These are phyloP conservation scores for Willowsia nigromaculata DNA, from an alignment of 2,888 invertebrate genomes.

Conservation along the genomic window DNA sequence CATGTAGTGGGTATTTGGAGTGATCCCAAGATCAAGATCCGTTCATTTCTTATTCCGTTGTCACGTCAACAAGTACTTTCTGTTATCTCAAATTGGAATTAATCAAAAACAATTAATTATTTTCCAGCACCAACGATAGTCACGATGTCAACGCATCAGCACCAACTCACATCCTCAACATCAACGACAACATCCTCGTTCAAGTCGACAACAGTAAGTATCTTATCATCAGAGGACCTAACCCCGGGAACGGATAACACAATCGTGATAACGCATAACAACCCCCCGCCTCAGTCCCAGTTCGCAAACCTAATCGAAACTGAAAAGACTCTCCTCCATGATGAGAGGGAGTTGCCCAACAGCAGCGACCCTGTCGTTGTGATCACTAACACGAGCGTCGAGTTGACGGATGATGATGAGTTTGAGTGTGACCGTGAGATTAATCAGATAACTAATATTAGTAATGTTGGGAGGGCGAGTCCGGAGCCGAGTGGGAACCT, in stretches of 20 bases:
- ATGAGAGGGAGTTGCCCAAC: not conserved
- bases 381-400: not conserved
- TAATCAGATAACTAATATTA: slow-evolving; percentile 30
- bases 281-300: not conserved
- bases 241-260: not conserved
- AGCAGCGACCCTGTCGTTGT: not conserved
- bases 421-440: slow-evolving; percentile 41
- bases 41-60: too few species aligned
- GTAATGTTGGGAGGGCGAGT: not conserved
- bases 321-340: slow-evolving; percentile 31
- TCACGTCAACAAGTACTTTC: too few species aligned
- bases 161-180: not conserved
- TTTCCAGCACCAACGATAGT: not conserved
- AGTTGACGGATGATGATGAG: slow-evolving; percentile 22
- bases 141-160: not conserved
- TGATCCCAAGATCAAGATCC: too few species aligned
- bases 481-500: slow-evolving; percentile 49
- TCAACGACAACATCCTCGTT: not conserved
- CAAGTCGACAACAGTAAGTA: slow-evolving; percentile 18
- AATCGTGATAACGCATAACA: not conserved
- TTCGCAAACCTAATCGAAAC: slow-evolving; percentile 66
- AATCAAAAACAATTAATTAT: too few species aligned
- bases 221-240: not conserved
- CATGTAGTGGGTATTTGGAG: too few species aligned
- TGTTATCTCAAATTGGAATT: too few species aligned